A percentile compares a stretch with the other conserved stretches of the same genome.
Conservation (phyloP, 2,797 vertebrate species). For the Lepilemur ruficaudatus region DNA sequence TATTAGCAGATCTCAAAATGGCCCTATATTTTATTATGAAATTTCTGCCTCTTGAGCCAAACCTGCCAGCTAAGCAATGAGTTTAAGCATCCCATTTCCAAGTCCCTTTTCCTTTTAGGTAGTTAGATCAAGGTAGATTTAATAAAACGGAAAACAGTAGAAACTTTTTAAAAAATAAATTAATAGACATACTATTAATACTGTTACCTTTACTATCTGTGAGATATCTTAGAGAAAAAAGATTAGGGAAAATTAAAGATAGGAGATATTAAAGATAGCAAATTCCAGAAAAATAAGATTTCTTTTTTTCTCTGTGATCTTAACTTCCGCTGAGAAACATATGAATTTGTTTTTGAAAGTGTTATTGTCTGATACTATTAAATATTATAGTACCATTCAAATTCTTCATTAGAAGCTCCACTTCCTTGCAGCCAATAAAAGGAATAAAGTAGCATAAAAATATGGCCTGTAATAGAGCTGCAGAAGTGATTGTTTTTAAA, state of each 20-base stretch:
- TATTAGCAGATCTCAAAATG: conserved; percentile 7
- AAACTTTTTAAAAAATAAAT: not conserved
- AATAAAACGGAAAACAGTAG: not conserved
- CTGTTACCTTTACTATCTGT: not conserved
- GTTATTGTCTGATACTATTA: not conserved
- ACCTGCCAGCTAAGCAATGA: not conserved
- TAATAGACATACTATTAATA: not conserved
- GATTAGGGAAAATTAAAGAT: conserved; percentile 20
- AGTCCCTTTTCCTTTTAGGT: not conserved
- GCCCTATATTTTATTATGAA: not conserved
- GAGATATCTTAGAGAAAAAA: conserved; percentile 10
- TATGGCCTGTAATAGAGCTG: not conserved
- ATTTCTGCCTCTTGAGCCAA: not conserved
- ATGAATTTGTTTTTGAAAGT: not conserved
- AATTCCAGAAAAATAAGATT: not conserved
- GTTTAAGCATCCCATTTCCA: not conserved
- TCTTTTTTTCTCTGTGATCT: not conserved
- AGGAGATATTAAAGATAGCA: not conserved
- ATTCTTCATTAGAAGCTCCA: not conserved
- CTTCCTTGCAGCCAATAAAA: conserved; percentile 29
- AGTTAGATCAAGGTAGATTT: not conserved
- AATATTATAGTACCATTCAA: not conserved
- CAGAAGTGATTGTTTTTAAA: conserved; percentile 36
- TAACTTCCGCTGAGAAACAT: conserved; percentile 57
- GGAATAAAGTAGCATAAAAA: not conserved